Evolutionary conservation across 2,888 invertebrate species (phyloP), one percentile per base, ranked within the genome.

Genomic region (Andrena minutula): DNA sequence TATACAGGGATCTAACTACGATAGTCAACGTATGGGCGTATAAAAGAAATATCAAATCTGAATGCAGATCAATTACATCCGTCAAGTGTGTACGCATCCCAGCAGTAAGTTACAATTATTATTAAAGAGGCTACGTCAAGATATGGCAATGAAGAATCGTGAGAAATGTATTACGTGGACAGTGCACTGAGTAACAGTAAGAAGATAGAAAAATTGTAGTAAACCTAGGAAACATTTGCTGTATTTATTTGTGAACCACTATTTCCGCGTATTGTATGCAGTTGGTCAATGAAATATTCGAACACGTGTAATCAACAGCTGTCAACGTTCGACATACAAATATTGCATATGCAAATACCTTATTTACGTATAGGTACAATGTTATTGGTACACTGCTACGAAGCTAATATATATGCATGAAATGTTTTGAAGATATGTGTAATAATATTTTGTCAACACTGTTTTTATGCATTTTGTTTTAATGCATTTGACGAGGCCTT

Each of bases 11-110:
- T 71, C 80, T 83, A 80, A 78, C 84, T 86, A 86, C 83, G 64
- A 66, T 82, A 83, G 79, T 80, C 23, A 84, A 83, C 60, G 72
- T 76, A 60, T 68, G 79, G 73, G 63, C 41, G 49, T 66, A 56
- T 61, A 69, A 68, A 28, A 64, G 65, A 69, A 72, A 79, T 58
- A 56, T 69, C 20, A 60, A 60, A 73, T 66, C 26, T 63, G 70
- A 83, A 79, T 81, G 83, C 77, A 83, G 63, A 73, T 83, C 65
- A 63, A 49, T 70, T 58, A 74, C 65, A 76, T 72, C 28, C 63
- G 69, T 66, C 51, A 76, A 69, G 41, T 65, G 69, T 83, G 83
- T 79, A 85, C 81, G 88, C 87, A 86, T 88, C 75, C 73, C 71
- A 86, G 82, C 77, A 88, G 75, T 76, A 82, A 69, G 75, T 82